Evolutionary conservation across 2,113 vertebrate species (phyloP).

Genomic region (Thamnophis sirtalis): DNA sequence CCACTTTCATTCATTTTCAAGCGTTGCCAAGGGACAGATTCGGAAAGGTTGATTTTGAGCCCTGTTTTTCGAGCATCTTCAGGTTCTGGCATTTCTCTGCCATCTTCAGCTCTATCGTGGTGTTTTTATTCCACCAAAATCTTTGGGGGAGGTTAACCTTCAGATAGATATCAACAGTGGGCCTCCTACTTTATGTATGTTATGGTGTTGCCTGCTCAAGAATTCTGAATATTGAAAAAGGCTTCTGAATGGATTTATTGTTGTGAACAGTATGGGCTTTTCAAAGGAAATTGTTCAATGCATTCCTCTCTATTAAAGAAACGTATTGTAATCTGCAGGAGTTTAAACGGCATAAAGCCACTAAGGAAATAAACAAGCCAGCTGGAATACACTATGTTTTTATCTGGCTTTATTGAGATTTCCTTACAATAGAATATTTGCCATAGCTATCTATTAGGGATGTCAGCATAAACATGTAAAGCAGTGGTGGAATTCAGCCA

Average conservation of each 20-base stretch:
- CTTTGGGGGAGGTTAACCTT: neutral
- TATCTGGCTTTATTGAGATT: neutral
- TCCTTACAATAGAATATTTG: neutral
- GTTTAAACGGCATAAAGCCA: constrained; percentile 7
- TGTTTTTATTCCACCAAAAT: neutral
- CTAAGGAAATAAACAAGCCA: neutral
- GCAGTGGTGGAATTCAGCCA: too few species aligned
- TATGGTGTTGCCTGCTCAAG: neutral
- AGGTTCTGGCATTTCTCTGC: neutral
- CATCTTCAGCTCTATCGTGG: neutral
- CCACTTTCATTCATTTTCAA: neutral
- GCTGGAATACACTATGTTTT: neutral
- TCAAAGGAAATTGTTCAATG: constrained; percentile 31
- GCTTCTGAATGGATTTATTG: constrained; percentile 24
- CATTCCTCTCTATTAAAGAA: constrained; percentile 24
- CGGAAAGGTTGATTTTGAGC: neutral
- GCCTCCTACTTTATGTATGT: neutral
- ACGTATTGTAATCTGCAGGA: constrained; percentile 17
- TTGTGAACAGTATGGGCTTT: constrained; percentile 22
- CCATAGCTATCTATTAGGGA: neutral
- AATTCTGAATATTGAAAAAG: rapidly evolving
- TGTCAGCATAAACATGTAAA: neutral
- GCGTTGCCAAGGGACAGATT: neutral
- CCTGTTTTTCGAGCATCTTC: neutral
- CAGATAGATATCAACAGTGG: neutral